Percentiles rank a stretch among this genome's conserved stretches.
These are phyloP conservation scores for Tilapia sparmanii DNA, from an alignment of 2,113 vertebrate genomes.

Conservation along the genomic window DNA sequence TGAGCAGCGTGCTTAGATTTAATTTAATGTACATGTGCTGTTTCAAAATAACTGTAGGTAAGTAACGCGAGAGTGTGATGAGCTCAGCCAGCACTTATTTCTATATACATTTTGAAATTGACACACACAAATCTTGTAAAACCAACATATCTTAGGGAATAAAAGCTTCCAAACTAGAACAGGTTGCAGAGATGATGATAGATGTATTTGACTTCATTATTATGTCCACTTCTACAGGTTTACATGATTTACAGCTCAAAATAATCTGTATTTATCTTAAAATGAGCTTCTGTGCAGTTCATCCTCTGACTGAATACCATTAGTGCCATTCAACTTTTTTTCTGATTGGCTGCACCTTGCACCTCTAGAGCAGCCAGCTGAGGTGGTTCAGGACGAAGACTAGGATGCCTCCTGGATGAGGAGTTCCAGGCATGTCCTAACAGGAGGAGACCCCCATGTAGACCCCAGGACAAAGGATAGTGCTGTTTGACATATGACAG, in stretches of 20 bases:
- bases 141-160: background rate
- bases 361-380: background rate
- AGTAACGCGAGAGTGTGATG: background rate
- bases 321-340: background rate
- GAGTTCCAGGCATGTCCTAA: background rate
- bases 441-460: background rate
- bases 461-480: background rate
- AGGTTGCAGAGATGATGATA: background rate
- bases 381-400: background rate
- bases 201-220: background rate
- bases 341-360: rapidly evolving
- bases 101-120: background rate
- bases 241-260: background rate
- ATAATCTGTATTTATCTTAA: background rate
- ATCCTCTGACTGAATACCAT: background rate
- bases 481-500: background rate
- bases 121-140: background rate
- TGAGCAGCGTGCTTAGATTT: background rate
- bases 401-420: background rate
- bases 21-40: background rate
- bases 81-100: background rate
- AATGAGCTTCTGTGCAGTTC: background rate
- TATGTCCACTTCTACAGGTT: background rate
- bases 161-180: background rate
- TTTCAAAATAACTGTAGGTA: background rate